Percentiles rank a stretch among this genome's conserved stretches.
Evolutionary conservation across 1,140 invertebrate genomes (phyloP).

Genomic region (Lepidurus couesii): DNA sequence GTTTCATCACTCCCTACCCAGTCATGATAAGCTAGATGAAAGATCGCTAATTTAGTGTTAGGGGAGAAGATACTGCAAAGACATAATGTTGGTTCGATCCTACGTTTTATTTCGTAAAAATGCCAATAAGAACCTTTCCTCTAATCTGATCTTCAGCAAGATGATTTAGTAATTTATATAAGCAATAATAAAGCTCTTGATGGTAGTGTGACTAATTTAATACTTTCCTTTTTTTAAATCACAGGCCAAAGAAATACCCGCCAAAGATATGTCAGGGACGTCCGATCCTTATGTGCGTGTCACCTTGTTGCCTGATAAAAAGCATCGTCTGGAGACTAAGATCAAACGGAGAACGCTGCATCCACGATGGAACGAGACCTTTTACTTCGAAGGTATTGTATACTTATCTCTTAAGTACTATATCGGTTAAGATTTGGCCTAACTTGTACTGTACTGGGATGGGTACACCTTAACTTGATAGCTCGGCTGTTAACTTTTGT

Average conservation of each 20-base stretch:
- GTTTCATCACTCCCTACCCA: too few relatives aligned
- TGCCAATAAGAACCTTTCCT: too few relatives aligned
- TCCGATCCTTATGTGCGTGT: slow-evolving; percentile 89
- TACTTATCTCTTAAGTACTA: background rate
- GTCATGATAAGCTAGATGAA: too few relatives aligned
- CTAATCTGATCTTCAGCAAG: slow-evolving; percentile 3
- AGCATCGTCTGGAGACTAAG: slow-evolving; percentile 92
- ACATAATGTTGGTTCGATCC: too few relatives aligned
- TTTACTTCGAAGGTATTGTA: slow-evolving; percentile 84
- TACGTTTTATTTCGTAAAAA: too few relatives aligned
- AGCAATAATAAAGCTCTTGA: background rate
- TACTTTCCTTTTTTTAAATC: background rate
- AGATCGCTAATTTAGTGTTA: too few relatives aligned
- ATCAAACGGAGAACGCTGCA: slow-evolving; percentile 91
- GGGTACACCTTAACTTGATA: too few relatives aligned
- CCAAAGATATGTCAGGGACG: slow-evolving; percentile 86
- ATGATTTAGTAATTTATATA: background rate
- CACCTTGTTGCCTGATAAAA: slow-evolving; percentile 90
- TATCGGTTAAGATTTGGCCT: background rate
- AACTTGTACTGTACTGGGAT: too few relatives aligned
- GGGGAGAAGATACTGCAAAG: too few relatives aligned
- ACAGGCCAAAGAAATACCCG: slow-evolving; percentile 85
- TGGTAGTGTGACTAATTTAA: background rate
- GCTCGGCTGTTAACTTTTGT: too few relatives aligned
- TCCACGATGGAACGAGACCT: slow-evolving; percentile 95